Evolutionary conservation across 2,888 invertebrate species (phyloP).

Genomic region (Trichogramma dendrolimi): DNA sequence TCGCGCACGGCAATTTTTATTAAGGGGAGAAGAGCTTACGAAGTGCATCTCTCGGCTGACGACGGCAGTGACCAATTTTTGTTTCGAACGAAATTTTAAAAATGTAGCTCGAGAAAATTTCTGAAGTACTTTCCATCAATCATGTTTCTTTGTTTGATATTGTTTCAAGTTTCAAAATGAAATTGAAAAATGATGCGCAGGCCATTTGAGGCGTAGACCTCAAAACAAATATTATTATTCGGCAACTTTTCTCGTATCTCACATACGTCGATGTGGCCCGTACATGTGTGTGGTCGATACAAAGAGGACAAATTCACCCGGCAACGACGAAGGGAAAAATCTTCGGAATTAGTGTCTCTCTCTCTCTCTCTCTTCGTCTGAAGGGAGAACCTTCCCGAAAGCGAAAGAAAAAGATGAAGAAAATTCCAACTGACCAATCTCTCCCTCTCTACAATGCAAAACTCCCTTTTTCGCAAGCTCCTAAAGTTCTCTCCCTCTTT

Average conservation of each 20-base stretch:
- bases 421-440: slow-evolving; percentile 28
- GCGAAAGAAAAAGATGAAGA: slow-evolving; percentile 1
- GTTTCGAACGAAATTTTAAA: too few relatives aligned
- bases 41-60: too few relatives aligned
- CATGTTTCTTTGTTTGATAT: too few relatives aligned
- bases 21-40: too few relatives aligned
- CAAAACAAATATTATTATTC: slow-evolving; percentile 22
- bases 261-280: neutral
- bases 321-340: neutral
- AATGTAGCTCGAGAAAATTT: too few relatives aligned
- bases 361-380: neutral
- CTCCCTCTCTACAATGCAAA: slow-evolving; percentile 14
- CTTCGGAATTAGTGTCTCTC: slow-evolving; percentile 20
- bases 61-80: too few relatives aligned
- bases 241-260: neutral
- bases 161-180: too few relatives aligned
- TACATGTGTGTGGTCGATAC: too few relatives aligned
- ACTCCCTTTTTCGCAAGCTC: slow-evolving; percentile 15
- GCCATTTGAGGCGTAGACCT: slow-evolving; percentile 16
- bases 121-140: too few relatives aligned
- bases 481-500: slow-evolving; percentile 21
- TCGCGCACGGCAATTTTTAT: too few relatives aligned
- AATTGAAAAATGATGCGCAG: slow-evolving; percentile 25
- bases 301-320: slow-evolving; percentile 16
- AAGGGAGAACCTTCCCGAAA: slow-evolving; percentile 13